Evolutionary conservation across 1,140 invertebrate species (phyloP).

Genomic region (Drosophila santomea): DNA sequence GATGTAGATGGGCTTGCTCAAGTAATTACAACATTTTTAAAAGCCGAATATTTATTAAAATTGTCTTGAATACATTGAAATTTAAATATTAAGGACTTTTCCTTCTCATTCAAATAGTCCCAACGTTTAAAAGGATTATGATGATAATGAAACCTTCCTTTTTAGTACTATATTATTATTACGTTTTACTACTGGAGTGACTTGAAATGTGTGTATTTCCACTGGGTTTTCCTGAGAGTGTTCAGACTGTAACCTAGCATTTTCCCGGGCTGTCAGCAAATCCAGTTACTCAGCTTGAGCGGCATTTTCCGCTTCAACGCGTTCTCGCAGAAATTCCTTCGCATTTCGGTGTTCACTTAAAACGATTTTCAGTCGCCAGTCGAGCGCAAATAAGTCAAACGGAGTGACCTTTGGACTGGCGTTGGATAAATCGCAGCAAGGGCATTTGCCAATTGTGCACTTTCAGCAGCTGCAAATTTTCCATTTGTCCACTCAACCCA

Average conservation of each 20-base stretch:
- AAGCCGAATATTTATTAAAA: too few species aligned
- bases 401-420: conserved; percentile 34
- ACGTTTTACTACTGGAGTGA: background rate
- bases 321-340: conserved; percentile 37
- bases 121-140: too few species aligned
- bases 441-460: conserved; percentile 24
- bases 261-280: conserved; percentile 20
- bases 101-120: too few species aligned
- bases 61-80: too few species aligned
- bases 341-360: conserved; percentile 23
- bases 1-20: background rate
- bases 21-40: too few species aligned
- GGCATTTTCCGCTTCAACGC: conserved; percentile 52
- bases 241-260: conserved; percentile 11
- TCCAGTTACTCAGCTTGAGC: conserved; percentile 42
- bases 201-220: conserved; percentile 13
- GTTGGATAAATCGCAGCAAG: conserved; percentile 34
- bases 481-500: background rate
- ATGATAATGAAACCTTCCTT: too few species aligned
- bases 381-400: conserved; percentile 29
- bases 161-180: too few species aligned
- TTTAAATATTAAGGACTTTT: too few species aligned
- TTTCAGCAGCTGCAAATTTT: conserved; percentile 13
- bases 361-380: conserved; percentile 48
- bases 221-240: background rate